These are phyloP conservation scores for Saguinus midas DNA, from an alignment of 2,113 vertebrate species.

Conservation along the genomic window DNA sequence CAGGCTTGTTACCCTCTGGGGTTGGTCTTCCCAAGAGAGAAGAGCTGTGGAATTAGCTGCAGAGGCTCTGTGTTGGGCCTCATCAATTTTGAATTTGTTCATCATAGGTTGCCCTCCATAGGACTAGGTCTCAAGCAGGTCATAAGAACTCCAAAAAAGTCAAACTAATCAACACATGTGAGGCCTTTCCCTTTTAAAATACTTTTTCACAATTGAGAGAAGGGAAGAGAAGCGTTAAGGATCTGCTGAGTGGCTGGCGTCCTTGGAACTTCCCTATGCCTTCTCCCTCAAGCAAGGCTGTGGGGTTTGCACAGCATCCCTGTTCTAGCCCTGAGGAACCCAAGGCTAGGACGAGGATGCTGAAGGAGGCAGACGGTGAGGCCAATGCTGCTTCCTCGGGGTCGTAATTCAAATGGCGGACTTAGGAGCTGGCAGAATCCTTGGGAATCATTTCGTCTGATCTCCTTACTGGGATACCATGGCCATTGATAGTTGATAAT, in stretches of 20 bases:
- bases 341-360: background rate
- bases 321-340: fast-evolving
- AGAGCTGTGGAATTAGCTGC: background rate
- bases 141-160: background rate
- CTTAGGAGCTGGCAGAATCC: background rate
- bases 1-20: background rate
- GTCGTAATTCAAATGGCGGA: background rate
- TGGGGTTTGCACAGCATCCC: background rate
- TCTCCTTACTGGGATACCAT: background rate
- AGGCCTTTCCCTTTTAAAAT: background rate
- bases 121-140: background rate
- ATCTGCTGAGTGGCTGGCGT: background rate
- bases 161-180: background rate
- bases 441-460: background rate
- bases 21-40: background rate
- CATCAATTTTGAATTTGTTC: background rate
- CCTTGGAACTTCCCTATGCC: fast-evolving
- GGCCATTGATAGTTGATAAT: background rate
- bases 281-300: background rate
- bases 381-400: too few species aligned
- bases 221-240: background rate
- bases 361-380: fast-evolving
- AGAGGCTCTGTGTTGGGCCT: background rate
- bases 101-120: background rate
- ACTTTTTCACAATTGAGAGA: background rate